These are phyloP conservation scores for Lophura nycthemera DNA, from an alignment of 2,113 vertebrate genomes.

Conservation along the genomic window DNA sequence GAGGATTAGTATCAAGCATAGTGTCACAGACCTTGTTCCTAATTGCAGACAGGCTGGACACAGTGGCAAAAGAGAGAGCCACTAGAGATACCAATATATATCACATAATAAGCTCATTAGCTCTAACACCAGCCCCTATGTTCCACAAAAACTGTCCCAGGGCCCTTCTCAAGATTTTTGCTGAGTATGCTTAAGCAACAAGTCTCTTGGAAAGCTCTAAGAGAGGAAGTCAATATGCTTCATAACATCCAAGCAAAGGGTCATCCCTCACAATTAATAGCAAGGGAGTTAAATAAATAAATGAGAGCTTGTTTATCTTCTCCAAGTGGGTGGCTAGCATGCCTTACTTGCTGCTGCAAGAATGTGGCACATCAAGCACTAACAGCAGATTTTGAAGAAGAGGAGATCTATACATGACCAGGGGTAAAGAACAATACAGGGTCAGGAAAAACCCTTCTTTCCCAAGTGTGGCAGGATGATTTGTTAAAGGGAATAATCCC, in stretches of 20 bases:
- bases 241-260: not conserved
- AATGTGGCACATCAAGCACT: rapidly evolving
- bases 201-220: not conserved
- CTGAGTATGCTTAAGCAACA: not conserved
- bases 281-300: not conserved
- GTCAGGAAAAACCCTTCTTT: not conserved
- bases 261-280: not conserved
- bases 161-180: not conserved
- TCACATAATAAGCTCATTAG: constrained; percentile 59
- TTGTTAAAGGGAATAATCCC: not conserved
- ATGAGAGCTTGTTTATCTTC: not conserved
- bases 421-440: not conserved
- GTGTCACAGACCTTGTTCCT: constrained; percentile 37
- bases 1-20: not conserved
- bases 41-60: constrained; percentile 51
- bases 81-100: not conserved
- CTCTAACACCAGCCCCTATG: not conserved
- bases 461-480: not conserved
- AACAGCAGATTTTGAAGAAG: not conserved
- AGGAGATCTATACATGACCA: not conserved
- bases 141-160: constrained; percentile 25
- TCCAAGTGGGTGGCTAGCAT: rapidly evolving
- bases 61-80: not conserved
- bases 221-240: not conserved
- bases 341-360: not conserved